Evolutionary conservation across 2,113 vertebrate genomes (phyloP), one percentile per base, ranked within the genome.

Genomic region (Megaceryle maxima): DNA sequence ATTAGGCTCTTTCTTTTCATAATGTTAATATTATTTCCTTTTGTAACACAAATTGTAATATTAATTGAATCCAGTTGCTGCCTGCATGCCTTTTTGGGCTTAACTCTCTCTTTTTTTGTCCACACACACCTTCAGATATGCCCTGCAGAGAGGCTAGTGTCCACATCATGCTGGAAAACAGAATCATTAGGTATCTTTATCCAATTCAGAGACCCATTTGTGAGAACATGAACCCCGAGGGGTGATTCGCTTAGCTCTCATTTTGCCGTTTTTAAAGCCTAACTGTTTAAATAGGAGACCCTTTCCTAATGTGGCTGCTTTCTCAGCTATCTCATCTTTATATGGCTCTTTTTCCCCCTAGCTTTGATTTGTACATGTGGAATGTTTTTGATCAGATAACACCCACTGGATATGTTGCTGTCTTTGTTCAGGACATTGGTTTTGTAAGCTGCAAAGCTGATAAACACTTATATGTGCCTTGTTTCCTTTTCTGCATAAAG

Each of bases 311-410:
- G 63, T 74, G 63, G 33, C 78, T 94, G 55, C 83, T 92, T 95
- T 96, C 91, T 80, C 74, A 57, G 75, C 48, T 76, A 43, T 93
- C 60, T 83, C 57, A 60, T 92, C 91, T 96, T 94, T 95, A 86
- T 66, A 77, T 4, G 17, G 16, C 66, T 91, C 50, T 89, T 94
- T 92, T 74, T 35, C 63, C 57, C 60, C 48, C 35, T 67, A 85
- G 76, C 74, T 97, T 95, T 94, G 81, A 88, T 95, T 97, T 91
- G 77, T 96, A 59, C 53, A 56, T 67, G 26, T 87, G 87, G 92
- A 96, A 87, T 95, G 81, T 94, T 92, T 98, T 97, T 97, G 88
- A 96, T 96, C 83, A 92, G 80, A 90, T 94, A 92, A 94, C 86
- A 96, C 53, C 68, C 85, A 72, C 73, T 94, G 88, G 75, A 90